Evolutionary conservation across 2,113 vertebrate genomes (phyloP).

Genomic region (Pelodiscus sinensis): DNA sequence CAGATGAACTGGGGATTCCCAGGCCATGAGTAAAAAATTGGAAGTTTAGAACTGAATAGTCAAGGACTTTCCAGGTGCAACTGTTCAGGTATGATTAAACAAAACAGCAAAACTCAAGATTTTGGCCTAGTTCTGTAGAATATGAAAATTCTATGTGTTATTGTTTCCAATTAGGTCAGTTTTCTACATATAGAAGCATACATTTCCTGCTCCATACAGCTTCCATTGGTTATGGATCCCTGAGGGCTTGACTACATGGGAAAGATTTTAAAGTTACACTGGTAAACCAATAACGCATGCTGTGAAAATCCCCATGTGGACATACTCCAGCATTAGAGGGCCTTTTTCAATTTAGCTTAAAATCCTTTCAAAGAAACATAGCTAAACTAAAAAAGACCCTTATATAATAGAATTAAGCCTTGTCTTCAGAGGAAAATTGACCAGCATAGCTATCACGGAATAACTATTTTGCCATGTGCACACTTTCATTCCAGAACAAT

Average conservation of each 20-base stretch:
- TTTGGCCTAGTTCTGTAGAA: not conserved
- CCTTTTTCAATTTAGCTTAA: too few relatives aligned
- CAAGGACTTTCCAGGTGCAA: not conserved
- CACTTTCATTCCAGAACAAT: not conserved
- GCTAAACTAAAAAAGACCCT: not conserved
- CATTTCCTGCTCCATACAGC: too few relatives aligned
- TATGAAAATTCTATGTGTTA: not conserved
- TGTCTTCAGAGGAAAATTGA: not conserved
- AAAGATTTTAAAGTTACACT: too few relatives aligned
- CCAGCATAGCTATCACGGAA: not conserved
- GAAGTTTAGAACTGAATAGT: not conserved
- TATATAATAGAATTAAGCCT: not conserved
- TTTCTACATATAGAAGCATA: not conserved
- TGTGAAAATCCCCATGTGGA: too few relatives aligned
- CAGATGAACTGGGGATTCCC: not conserved
- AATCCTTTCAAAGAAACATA: not conserved
- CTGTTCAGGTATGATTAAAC: not conserved
- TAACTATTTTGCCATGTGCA: not conserved
- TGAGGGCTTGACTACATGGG: too few relatives aligned
- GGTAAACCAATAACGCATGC: too few relatives aligned
- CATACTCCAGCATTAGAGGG: too few relatives aligned
- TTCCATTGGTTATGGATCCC: too few relatives aligned
- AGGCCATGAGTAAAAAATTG: not conserved
- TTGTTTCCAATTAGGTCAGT: not conserved
- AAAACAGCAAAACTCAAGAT: fast-evolving